phyloP scores from a whole-genome alignment of 2,113 vertebrate genomes.

The Coptodon rendalli region DNA sequence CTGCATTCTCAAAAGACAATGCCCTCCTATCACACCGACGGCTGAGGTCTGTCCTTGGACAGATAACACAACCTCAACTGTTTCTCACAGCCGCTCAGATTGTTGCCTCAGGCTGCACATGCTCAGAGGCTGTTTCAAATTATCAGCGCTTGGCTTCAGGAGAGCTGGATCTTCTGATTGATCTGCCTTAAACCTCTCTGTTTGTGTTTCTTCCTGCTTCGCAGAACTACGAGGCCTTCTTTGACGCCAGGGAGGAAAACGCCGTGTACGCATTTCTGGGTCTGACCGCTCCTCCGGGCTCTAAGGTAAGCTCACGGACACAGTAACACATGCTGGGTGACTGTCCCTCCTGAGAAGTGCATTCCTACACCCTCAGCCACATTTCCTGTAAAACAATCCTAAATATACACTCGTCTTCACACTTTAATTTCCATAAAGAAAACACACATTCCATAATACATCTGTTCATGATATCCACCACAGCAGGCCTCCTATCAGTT shows the following conservation, averaged over 20 bases:
- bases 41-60: background rate
- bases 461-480: constrained; percentile 23
- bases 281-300: constrained; percentile 90
- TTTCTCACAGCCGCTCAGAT: background rate
- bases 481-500: background rate
- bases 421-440: constrained; percentile 3
- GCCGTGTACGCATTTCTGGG: constrained; percentile 92
- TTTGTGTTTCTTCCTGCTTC: background rate
- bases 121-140: constrained; percentile 7
- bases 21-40: constrained; percentile 2
- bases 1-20: constrained; percentile 8
- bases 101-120: background rate
- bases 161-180: background rate
- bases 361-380: background rate
- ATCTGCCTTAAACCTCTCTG: background rate
- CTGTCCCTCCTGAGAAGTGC: background rate
- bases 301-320: constrained; percentile 77
- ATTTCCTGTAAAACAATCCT: background rate
- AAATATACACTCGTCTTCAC: constrained; percentile 2
- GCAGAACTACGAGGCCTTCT: constrained; percentile 93
- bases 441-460: constrained; percentile 42
- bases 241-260: constrained; percentile 93
- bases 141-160: background rate
- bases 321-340: background rate
- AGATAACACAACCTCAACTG: constrained; percentile 12